Base-by-base conservation (phyloP, 92 coral and sea anemone genomes). In the Umimayanthus chanpuru region DNA sequence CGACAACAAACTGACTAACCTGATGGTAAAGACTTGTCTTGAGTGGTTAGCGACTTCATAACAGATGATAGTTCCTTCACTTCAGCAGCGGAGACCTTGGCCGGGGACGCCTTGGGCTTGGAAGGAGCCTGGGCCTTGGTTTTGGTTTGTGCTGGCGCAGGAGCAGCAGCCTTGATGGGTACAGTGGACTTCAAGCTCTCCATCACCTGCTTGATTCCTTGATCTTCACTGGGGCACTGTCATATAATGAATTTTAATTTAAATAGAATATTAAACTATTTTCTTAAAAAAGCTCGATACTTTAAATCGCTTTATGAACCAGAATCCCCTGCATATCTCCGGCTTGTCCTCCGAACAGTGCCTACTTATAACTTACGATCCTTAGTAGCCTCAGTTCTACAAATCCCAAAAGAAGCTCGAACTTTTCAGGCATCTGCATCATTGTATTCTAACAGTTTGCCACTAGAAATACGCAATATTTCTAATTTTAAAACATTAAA, bases 21-120 rank as follows among this genome's bases (percentile, higher is more conserved):
- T 23, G 92, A 90, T 26, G 92, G 92, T 39, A 90, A 58, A 8
- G 70, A 56, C 18, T 78, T 23, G n/a, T 88, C 73, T 50, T 85
- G 85, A 7, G 76, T 30, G 36, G 25, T 36, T 4, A 89, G 91
- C 3, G 91, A 83, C 58, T 89, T 89, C 32, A 65, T 43, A 0
- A 89, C 91, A 68, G 82, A 78, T 14, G 92, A 44, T n/a, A 90
- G 23, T 20, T 86, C 90, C 55, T 86, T 81, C 0, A 73, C 79
- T 32, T 86, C 88, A 4, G 49, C 61, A 14, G 40, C 80, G 18
- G 85, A 73, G 23, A 86, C 65, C 28, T 75, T 75, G 28, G 92
- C 80, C 41, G 80, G 56, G 85, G 65, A 66, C 14, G 56, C 82
- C 29, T 41, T 71, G 1, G 86, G 90, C 32, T 47, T 86, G 11